Conservation (phyloP, 2,113 vertebrate species). For the Chloropsis hardwickii region DNA sequence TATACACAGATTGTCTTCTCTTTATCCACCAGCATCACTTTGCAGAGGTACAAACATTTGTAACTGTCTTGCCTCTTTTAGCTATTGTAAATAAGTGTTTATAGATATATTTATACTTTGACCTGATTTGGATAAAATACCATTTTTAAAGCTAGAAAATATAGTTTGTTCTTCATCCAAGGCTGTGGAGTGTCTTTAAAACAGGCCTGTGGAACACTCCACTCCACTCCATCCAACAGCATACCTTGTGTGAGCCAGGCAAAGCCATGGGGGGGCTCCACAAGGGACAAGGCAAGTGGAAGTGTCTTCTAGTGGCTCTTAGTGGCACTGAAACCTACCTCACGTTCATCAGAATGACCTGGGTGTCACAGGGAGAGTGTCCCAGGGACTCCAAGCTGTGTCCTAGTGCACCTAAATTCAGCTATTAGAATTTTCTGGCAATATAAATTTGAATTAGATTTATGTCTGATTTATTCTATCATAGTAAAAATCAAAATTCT, state of each 20-base stretch:
- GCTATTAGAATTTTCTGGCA: background rate
- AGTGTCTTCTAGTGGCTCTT: background rate
- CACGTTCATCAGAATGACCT: background rate
- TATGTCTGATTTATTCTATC: background rate
- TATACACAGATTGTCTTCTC: background rate
- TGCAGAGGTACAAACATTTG: background rate
- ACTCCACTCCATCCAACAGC: background rate
- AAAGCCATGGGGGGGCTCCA: accelerated
- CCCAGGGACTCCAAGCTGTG: background rate
- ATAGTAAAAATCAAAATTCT: background rate
- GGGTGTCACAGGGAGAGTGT: background rate
- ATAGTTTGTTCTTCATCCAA: background rate
- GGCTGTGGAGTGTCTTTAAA: background rate
- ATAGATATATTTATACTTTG: background rate
- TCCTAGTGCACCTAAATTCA: background rate
- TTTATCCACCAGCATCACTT: background rate
- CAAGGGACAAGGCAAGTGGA: background rate
- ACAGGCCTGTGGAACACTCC: background rate
- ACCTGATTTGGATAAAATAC: background rate
- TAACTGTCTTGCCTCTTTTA: background rate
- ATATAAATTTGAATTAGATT: background rate
- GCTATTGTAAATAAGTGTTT: background rate
- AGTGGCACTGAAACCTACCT: background rate
- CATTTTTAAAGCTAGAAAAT: background rate
- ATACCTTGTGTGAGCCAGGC: background rate